Evolutionary conservation across 92 coral and sea anemone species (phyloP).

Genomic region (Siderastrea siderea): DNA sequence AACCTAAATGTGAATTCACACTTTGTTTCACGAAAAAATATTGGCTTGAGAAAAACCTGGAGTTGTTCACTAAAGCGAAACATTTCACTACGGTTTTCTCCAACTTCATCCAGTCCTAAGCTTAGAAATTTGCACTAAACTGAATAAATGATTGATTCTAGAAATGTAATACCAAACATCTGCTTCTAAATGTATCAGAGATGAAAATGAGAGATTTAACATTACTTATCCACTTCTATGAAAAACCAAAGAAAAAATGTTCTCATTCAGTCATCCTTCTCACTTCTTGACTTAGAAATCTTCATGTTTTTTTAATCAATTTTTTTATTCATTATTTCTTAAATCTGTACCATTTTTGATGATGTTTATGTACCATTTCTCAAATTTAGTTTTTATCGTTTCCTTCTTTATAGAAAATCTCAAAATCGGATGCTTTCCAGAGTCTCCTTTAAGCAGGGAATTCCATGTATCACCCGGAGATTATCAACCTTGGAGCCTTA

Average conservation of each 20-base stretch:
- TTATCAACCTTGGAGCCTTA: constrained; percentile 59
- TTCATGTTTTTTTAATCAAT: neutral
- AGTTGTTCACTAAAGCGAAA: neutral
- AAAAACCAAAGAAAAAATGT: neutral
- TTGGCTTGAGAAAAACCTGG: neutral
- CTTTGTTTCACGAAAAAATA: neutral
- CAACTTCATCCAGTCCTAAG: neutral
- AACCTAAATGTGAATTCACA: neutral
- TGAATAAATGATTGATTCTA: neutral
- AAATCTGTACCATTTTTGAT: neutral
- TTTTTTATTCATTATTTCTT: neutral
- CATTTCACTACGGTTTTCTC: neutral
- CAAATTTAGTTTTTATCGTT: neutral
- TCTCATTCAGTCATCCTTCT: neutral
- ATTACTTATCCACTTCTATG: neutral
- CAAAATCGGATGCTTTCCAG: constrained; percentile 83
- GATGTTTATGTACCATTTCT: neutral
- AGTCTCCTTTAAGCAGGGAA: constrained; percentile 57
- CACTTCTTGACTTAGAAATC: neutral
- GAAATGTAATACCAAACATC: neutral
- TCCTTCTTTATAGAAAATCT: constrained; percentile 70
- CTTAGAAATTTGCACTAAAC: neutral
- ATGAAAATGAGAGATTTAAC: neutral
- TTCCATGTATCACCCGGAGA: constrained; percentile 84
- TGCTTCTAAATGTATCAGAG: neutral